Evolutionary conservation across 2,888 invertebrate species (phyloP).

Genomic region (Deroplatys truncata): DNA sequence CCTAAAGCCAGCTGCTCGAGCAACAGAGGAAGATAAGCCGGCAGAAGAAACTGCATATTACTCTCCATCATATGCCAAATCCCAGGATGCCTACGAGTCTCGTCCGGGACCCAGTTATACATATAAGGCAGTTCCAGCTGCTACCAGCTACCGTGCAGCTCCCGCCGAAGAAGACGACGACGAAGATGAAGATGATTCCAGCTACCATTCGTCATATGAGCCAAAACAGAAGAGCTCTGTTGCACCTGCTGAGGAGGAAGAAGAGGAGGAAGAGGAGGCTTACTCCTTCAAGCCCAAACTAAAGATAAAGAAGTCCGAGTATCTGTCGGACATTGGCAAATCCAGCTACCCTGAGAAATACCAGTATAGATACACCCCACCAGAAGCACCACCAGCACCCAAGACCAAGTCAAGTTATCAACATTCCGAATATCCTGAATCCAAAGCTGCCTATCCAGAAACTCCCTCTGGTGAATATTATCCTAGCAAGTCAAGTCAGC

Average conservation of each 20-base stretch:
- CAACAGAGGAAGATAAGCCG: slow-evolving; percentile 27
- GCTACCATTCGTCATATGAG: not conserved
- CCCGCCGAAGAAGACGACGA: not conserved
- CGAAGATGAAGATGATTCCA: not conserved
- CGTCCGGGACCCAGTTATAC: slow-evolving; percentile 1
- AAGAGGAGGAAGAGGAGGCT: not conserved
- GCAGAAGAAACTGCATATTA: slow-evolving; percentile 31
- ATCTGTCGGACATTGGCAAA: slow-evolving; percentile 9
- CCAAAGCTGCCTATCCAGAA: not conserved
- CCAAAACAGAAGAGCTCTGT: not conserved
- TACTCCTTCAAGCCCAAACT: not conserved
- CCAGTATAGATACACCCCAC: not conserved
- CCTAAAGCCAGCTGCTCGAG: slow-evolving; percentile 31
- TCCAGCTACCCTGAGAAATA: slow-evolving; percentile 17
- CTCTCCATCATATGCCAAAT: slow-evolving; percentile 22
- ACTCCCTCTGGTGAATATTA: not conserved
- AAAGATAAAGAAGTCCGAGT: not conserved
- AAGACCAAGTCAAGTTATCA: not conserved
- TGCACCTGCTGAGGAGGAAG: not conserved
- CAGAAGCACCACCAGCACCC: not conserved
- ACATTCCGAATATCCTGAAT: not conserved
- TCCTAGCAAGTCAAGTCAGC: slow-evolving; percentile 9
- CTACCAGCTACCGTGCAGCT: not conserved
- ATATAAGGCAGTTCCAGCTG: not conserved
- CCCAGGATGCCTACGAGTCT: slow-evolving; percentile 26